Evolutionary conservation across 2,888 invertebrate genomes (phyloP), one percentile per base, ranked within the genome.

Genomic region (Furcula furcula): DNA sequence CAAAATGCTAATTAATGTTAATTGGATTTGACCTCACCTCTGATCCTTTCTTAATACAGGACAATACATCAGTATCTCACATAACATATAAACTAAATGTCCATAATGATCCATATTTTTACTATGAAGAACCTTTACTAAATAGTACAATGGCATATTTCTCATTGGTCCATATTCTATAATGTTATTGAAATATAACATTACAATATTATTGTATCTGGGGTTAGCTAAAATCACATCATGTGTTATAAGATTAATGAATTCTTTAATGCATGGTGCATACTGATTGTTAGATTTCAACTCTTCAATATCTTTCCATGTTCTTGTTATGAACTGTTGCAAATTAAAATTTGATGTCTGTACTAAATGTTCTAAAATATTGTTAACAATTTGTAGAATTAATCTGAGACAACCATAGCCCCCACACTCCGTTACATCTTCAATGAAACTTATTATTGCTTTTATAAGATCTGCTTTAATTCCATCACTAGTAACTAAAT

Each of bases 11-110:
- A n/a, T n/a, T n/a, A n/a, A n/a, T n/a, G n/a, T n/a, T n/a, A n/a
- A n/a, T n/a, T n/a, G n/a, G n/a, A n/a, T n/a, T n/a, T 20, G 31
- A 19, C 21, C 28, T 45, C 65, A 91, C 91, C 90, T 90, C 55
- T 90, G 89, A 55, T 91, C 91, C 65, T 89, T 91, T 46, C 84
- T 83, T 19, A 79, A 77, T 7, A 90, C 77, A 30, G 84, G 78
- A 29, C 89, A 85, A 66, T 84, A 89, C 7, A 90, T 52, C 34
- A 91, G 52, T 25, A 90, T 76, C 31, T 90, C 84, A 39, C 79
- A 67, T 27, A 91, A 53, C 23, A 90, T 54, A 49, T 75, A 76
- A 22, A 81, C 54, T 34, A 89, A 60, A 26, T 77, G 75, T 1
- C 69, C 63, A 55, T 65, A 59, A 15, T 58, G 45, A 7, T 45